Evolutionary conservation across 2,888 invertebrate species (phyloP).

Genomic region (Drosophila borborema): DNA sequence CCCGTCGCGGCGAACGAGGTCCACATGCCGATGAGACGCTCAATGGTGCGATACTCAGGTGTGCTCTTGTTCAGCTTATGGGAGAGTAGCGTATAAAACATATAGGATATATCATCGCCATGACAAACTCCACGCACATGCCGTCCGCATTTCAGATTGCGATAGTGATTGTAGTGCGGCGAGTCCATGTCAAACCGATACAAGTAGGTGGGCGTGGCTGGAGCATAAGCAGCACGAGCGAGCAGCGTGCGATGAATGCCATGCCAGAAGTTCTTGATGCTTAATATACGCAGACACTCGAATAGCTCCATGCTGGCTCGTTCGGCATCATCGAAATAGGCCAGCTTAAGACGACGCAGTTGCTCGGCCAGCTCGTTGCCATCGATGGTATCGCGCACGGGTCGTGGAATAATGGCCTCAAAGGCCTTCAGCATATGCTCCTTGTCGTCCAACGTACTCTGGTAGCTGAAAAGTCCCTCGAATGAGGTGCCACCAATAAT

Average conservation of each 20-base stretch:
- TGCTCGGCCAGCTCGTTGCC: conserved; percentile 54
- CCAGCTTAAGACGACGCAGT: conserved; percentile 56
- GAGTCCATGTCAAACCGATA: conserved; percentile 85
- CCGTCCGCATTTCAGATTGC: conserved; percentile 75
- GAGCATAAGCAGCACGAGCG: conserved; percentile 69
- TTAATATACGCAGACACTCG: conserved; percentile 64
- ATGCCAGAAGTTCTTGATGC: conserved; percentile 83
- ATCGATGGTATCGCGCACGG: conserved; percentile 65
- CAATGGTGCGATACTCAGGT: conserved; percentile 80
- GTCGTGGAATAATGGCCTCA: conserved; percentile 80
- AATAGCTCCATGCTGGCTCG: conserved; percentile 59
- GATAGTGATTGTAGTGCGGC: conserved; percentile 79
- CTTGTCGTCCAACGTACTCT: conserved; percentile 63
- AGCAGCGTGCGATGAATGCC: conserved; percentile 82
- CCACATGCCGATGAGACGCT: conserved; percentile 83
- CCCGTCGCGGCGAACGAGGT: conserved; percentile 81
- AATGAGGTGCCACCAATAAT: conserved; percentile 82
- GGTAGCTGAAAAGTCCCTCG: conserved; percentile 82
- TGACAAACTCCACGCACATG: conserved; percentile 80
- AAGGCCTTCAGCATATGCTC: conserved; percentile 78
- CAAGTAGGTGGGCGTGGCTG: conserved; percentile 77
- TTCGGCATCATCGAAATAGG: conserved; percentile 68
- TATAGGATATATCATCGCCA: conserved; percentile 83
- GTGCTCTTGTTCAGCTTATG: conserved; percentile 61
- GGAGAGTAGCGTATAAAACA: conserved; percentile 77